These are phyloP conservation scores for Isotomurus palustris DNA, from an alignment of 2,888 invertebrate genomes.

Conservation along the genomic window DNA sequence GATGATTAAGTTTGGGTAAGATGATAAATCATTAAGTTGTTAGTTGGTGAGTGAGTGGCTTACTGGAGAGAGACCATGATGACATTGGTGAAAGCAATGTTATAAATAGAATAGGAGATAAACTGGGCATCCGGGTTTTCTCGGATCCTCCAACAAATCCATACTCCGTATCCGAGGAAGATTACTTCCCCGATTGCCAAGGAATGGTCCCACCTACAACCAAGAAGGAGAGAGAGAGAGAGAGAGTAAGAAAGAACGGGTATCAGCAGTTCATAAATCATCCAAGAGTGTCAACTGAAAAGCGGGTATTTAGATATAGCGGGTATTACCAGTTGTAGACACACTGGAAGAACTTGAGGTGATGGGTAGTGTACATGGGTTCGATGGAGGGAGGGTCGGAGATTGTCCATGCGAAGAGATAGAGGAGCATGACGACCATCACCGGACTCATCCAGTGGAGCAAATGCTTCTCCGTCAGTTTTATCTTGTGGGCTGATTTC, in stretches of 20 bases:
- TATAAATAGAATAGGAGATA: slow-evolving; percentile 91
- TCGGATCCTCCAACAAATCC: slow-evolving; percentile 78
- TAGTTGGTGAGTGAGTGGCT: slow-evolving; percentile 50
- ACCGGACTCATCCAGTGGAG: slow-evolving; percentile 91
- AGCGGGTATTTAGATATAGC: background rate
- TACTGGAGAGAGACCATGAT: slow-evolving; percentile 91
- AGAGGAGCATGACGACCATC: slow-evolving; percentile 77
- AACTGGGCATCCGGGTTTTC: slow-evolving; percentile 73
- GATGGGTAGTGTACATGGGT: slow-evolving; percentile 68
- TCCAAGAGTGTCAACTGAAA: background rate
- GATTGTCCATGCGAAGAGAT: slow-evolving; percentile 84
- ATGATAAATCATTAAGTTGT: no score
- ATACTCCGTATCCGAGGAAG: slow-evolving; percentile 77
- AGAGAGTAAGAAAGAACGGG: no score
- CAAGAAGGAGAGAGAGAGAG: no score
- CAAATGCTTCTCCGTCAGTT: slow-evolving; percentile 85
- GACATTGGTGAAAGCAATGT: slow-evolving; percentile 86
- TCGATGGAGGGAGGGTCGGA: slow-evolving; percentile 79
- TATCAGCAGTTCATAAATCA: no score
- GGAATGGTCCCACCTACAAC: slow-evolving; percentile 44
- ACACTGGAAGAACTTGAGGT: slow-evolving; percentile 82
- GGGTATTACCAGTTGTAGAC: slow-evolving; percentile 75
- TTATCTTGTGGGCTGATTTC: slow-evolving; percentile 87
- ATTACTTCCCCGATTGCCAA: slow-evolving; percentile 59
- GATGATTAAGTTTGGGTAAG: no score